Base-by-base conservation (phyloP, 2,888 invertebrate species). In the Caenorhabditis sp. region DNA sequence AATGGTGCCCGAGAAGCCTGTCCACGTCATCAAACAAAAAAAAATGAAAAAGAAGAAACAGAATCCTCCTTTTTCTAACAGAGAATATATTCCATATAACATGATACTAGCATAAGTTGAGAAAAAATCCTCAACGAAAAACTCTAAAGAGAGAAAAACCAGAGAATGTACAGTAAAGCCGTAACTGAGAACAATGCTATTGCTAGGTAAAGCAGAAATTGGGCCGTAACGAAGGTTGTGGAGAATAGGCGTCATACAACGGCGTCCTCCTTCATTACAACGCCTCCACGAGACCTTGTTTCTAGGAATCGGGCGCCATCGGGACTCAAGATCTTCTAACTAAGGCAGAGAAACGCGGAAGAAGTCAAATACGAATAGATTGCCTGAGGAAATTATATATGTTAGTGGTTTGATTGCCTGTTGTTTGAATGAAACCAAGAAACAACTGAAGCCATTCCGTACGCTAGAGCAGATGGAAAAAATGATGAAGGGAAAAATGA, bases 201-300 rank as follows among this genome's bases (percentile, higher is more conserved):
- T 26, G 12, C 14, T 12, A 35, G 31, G 31, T 51, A 14, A 70
- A 76, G 49, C 69, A 54, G 41, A 79, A 79, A 79, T 70, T 79
- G n/a, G 64, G 70, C 58, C 56, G 64, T 70, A 56, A 63, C 70
- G 63, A 77, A 77, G 69, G 38, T 68, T 31, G n/a, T 19, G 44
- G 69, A 54, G 51, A 64, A 38, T 2, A 26, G 14, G 4, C 31
- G 24, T 1, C 1, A 4, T 73, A 58, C 58, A 19, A 47, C 66
- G 75, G 22, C 58, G 41, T 41, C 47, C 10, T 47, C 10, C 47
- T 47, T 47, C 47, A 19, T 19, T 19, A 19, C 19, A 19, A 26
- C 69, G 41, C 22, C 24, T 22, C 26, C 44, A n/a, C 66, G 35
- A 64, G 56, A 75, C 56, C 79, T 63, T 47, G 63, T 79, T 77